Percentiles rank a stretch among this genome's conserved stretches.
Evolutionary conservation across 1,140 invertebrate genomes (phyloP).

Genomic region (Zaprionus camerounensis): DNA sequence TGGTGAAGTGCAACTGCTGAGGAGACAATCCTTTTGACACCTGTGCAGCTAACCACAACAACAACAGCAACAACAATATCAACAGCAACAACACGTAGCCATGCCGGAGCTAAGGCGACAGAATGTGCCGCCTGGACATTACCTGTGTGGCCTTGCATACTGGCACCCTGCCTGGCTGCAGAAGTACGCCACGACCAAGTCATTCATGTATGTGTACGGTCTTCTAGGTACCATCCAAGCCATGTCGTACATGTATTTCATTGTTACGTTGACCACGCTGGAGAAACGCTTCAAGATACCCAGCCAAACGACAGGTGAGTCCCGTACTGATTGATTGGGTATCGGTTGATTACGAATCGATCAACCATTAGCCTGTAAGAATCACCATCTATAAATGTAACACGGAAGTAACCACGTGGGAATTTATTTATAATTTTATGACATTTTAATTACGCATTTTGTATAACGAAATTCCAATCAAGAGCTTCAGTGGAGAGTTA

Average conservation of each 20-base stretch:
- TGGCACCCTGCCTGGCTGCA: slow-evolving; percentile 88
- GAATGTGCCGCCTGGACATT: slow-evolving; percentile 55
- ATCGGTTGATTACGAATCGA: slow-evolving; percentile 34
- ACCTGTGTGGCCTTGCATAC: slow-evolving; percentile 86
- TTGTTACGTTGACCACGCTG: slow-evolving; percentile 88
- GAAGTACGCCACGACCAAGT: slow-evolving; percentile 86
- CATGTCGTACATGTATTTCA: slow-evolving; percentile 89
- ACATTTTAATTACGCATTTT: background rate
- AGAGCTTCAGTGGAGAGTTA: background rate
- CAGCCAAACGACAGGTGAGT: slow-evolving; percentile 88
- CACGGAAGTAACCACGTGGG: background rate
- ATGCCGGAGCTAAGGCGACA: slow-evolving; percentile 59
- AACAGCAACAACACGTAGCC: background rate
- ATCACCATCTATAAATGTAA: slow-evolving; percentile 31
- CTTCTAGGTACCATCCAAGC: slow-evolving; percentile 89
- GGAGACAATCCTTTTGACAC: slow-evolving; percentile 31
- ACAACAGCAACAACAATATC: background rate
- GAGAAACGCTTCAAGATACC: slow-evolving; percentile 90
- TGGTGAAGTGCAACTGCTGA: slow-evolving; percentile 29
- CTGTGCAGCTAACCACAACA: slow-evolving; percentile 1
- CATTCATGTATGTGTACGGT: slow-evolving; percentile 88
- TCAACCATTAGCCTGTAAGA: slow-evolving; percentile 1
- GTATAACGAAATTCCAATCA: background rate
- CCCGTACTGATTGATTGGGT: slow-evolving; percentile 34
- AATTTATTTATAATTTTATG: background rate